Percentiles rank a stretch among this genome's conserved stretches.
Conservation (phyloP, 2,888 invertebrate genomes). For the Temnothorax unifasciatus region DNA sequence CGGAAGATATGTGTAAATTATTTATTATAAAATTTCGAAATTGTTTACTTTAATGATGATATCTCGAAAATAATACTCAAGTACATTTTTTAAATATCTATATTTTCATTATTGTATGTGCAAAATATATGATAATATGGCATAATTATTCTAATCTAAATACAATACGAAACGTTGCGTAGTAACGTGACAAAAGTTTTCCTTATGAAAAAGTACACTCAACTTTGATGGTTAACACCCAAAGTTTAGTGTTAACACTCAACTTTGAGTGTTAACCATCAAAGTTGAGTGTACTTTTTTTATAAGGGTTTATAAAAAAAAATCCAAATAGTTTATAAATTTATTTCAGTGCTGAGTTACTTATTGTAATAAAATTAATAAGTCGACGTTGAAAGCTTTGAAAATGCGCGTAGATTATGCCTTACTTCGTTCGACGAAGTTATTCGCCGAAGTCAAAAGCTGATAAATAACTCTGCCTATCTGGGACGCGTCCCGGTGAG, state of each 20-base stretch:
- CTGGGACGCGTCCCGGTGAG: slow-evolving; percentile 47
- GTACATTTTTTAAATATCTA: background rate
- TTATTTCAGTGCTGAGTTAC: background rate
- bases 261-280: too few relatives aligned
- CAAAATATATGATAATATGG: too few relatives aligned
- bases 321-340: background rate
- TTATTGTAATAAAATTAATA: slow-evolving; percentile 24
- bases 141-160: background rate
- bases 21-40: background rate
- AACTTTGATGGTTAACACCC: too few relatives aligned
- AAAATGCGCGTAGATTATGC: background rate
- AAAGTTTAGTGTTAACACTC: too few relatives aligned
- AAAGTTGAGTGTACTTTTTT: too few relatives aligned
- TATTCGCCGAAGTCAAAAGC: slow-evolving; percentile 32
- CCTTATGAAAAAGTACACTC: too few relatives aligned
- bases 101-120: background rate
- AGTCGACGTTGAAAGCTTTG: background rate
- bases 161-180: background rate
- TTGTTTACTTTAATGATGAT: background rate
- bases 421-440: background rate
- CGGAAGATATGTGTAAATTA: background rate
- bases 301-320: background rate
- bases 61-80: background rate
- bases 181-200: background rate
- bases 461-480: slow-evolving; percentile 52